Evolutionary conservation across 2,888 invertebrate species (phyloP).

Genomic region (Onthophagus sagittarius): DNA sequence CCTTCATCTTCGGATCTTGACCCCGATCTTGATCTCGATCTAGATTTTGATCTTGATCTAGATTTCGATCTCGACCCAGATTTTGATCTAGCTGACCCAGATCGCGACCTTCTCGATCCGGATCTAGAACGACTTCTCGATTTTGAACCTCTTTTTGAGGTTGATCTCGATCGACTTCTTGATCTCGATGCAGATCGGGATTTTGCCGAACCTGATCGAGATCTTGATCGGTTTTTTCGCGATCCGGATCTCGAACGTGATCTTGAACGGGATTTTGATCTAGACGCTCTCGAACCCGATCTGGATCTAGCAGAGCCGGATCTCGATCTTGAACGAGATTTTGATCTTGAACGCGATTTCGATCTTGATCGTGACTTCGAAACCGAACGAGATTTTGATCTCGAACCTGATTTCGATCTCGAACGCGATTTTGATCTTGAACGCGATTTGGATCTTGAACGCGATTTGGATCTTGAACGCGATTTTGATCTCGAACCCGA

Average conservation of each 20-base stretch:
- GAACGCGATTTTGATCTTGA: constrained; percentile 35
- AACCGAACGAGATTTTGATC: constrained; percentile 24
- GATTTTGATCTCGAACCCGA: constrained; percentile 27
- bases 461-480: constrained; percentile 34
- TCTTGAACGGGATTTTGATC: constrained; percentile 35
- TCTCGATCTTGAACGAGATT: constrained; percentile 28
- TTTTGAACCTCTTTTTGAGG: constrained; percentile 19
- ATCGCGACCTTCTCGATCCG: constrained; percentile 13
- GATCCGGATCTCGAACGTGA: constrained; percentile 26
- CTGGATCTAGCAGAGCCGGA: constrained; percentile 2
- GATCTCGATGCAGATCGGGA: constrained; percentile 35
- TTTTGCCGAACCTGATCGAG: constrained; percentile 21
- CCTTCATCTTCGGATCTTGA: constrained; percentile 35
- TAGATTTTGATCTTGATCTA: constrained; percentile 31
- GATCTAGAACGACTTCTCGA: neutral
- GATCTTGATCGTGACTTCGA: constrained; percentile 22
- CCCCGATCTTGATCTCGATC: constrained; percentile 30
- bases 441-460: constrained; percentile 32
- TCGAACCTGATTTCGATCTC: constrained; percentile 34
- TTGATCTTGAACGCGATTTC: constrained; percentile 31
- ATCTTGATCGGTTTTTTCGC: constrained; percentile 2
- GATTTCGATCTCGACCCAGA: neutral
- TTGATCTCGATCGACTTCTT: constrained; percentile 28
- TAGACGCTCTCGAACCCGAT: constrained; percentile 21
- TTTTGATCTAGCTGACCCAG: neutral